A percentile compares a stretch with the other conserved stretches of the same genome.
Evolutionary conservation across 2,888 invertebrate genomes (phyloP).

Genomic region (Allacma fusca): DNA sequence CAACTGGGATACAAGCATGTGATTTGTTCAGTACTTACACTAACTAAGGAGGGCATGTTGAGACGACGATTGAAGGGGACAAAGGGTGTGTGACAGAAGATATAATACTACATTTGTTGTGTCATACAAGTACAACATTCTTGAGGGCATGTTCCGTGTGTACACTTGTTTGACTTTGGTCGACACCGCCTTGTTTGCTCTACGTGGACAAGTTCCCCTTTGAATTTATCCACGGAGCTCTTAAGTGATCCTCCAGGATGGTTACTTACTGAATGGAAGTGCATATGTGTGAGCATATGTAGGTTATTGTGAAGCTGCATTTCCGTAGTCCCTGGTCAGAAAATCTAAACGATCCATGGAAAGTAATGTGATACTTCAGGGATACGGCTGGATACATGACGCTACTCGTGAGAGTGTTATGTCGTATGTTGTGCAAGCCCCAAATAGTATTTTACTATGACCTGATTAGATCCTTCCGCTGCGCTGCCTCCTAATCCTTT

Average conservation of each 20-base stretch:
- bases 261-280: not conserved
- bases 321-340: conserved; percentile 26
- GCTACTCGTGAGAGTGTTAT: conserved; percentile 23
- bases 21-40: not conserved
- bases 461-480: conserved; percentile 4
- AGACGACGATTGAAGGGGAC: not conserved
- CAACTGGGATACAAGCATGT: too few relatives aligned
- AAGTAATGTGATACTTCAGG: conserved; percentile 49
- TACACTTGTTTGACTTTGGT: conserved; percentile 36
- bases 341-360: conserved; percentile 54
- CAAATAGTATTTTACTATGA: not conserved
- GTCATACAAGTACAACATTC: conserved; percentile 29
- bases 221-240: not conserved
- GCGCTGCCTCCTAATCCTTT: not conserved
- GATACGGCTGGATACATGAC: conserved; percentile 57
- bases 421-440: not conserved
- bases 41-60: not conserved
- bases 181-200: conserved; percentile 46
- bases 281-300: too few relatives aligned
- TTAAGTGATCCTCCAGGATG: conserved; percentile 14
- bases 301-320: not conserved
- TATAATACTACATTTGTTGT: conserved; percentile 6
- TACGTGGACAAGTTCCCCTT: conserved; percentile 41
- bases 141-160: conserved; percentile 33
- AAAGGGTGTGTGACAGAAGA: conserved; percentile 8